Evolutionary conservation across 2,888 invertebrate species (phyloP).

Genomic region (Ectemnius continuus): DNA sequence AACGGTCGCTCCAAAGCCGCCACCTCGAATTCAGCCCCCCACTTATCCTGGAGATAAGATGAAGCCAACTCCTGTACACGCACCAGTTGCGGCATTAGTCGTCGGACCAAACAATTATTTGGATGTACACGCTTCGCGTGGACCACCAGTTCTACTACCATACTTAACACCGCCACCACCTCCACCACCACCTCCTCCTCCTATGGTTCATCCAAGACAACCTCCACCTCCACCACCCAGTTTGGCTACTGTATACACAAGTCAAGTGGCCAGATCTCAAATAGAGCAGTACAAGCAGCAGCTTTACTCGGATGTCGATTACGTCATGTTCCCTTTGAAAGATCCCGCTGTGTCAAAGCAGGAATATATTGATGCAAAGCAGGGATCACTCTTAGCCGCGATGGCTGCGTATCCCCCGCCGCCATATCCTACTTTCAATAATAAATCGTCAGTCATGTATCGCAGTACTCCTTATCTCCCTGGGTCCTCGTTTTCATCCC

Average conservation of each 20-base stretch:
- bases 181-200: constrained; percentile 82
- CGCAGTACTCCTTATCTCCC: constrained; percentile 90
- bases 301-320: constrained; percentile 93
- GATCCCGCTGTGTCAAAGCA: constrained; percentile 94
- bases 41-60: constrained; percentile 78
- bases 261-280: constrained; percentile 86
- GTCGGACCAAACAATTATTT: constrained; percentile 83
- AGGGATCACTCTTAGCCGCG: constrained; percentile 85
- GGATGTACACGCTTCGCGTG: constrained; percentile 81
- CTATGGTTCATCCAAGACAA: constrained; percentile 76
- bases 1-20: constrained; percentile 82
- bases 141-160: constrained; percentile 78
- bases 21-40: constrained; percentile 78
- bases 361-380: constrained; percentile 93
- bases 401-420: constrained; percentile 81
- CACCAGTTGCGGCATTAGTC: constrained; percentile 80
- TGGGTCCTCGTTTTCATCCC: constrained; percentile 82
- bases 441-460: constrained; percentile 87
- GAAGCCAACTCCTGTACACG: constrained; percentile 77
- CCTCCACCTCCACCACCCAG: constrained; percentile 84
- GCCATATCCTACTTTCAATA: constrained; percentile 78
- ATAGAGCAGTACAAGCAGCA: constrained; percentile 94
- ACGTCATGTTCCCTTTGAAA: constrained; percentile 93
- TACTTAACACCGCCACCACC: constrained; percentile 82
- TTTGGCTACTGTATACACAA: constrained; percentile 86